These are phyloP conservation scores for Theropithecus gelada DNA, from an alignment of 2,113 vertebrate species.

Conservation along the genomic window DNA sequence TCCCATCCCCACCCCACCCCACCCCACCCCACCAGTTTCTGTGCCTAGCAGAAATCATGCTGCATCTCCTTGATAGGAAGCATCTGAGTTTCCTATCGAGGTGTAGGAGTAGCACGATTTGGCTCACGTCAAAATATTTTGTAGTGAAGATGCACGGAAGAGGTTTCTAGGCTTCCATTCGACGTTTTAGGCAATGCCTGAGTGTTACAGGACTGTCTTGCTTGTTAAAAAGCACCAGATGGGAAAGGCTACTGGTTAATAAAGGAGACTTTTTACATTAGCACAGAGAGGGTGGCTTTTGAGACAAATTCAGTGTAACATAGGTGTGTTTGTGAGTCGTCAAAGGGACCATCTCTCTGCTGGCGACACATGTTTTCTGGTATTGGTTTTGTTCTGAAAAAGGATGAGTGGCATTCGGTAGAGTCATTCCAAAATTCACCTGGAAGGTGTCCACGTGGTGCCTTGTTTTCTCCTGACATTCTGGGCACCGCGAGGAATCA, in stretches of 20 bases:
- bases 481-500: background rate
- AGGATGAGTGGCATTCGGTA: constrained; percentile 58
- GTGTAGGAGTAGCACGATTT: background rate
- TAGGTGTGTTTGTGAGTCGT: constrained; percentile 61
- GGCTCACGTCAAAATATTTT: background rate
- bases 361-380: constrained; percentile 58
- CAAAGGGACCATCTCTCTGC: constrained; percentile 39
- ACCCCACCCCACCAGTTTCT: too few relatives aligned
- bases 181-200: background rate
- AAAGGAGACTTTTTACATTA: constrained; percentile 55
- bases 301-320: constrained; percentile 43
- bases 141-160: background rate
- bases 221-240: constrained; percentile 41
- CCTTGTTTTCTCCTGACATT: background rate
- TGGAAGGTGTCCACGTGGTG: background rate
- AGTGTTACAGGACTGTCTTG: background rate
- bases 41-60: too few relatives aligned
- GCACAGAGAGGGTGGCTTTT: constrained; percentile 54
- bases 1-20: too few relatives aligned
- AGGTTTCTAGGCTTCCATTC: background rate
- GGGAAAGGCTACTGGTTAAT: constrained; percentile 38
- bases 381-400: constrained; percentile 73
- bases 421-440: constrained; percentile 35
- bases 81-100: too few relatives aligned
- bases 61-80: too few relatives aligned